Conservation (phyloP, 2,113 vertebrate species). For the Carollia perspicillata region DNA sequence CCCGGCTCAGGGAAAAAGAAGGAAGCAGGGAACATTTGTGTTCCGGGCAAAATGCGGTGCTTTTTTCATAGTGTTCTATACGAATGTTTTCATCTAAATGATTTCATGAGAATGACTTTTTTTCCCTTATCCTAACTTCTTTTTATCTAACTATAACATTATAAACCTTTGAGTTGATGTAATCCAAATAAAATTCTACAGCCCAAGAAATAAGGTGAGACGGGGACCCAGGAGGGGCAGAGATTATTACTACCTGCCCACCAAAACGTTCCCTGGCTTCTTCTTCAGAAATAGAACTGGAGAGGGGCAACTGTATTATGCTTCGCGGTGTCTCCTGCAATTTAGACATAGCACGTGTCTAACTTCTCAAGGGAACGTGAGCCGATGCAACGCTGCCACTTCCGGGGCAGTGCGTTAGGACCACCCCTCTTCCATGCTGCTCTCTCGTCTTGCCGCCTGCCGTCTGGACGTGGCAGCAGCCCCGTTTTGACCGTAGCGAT, state of each 20-base stretch:
- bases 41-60: neutral
- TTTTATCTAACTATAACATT: neutral
- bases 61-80: neutral
- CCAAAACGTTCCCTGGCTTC: neutral
- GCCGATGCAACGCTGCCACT: neutral
- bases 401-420: neutral
- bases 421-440: neutral
- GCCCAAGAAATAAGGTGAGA: neutral
- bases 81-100: slow-evolving; percentile 13
- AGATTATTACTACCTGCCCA: neutral
- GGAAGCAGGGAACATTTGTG: neutral
- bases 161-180: neutral
- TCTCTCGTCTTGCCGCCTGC: neutral
- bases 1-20: neutral
- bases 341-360: neutral
- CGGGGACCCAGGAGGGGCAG: neutral
- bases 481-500: neutral
- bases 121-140: neutral
- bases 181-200: neutral
- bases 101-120: slow-evolving; percentile 15
- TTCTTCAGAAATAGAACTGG: slow-evolving; percentile 2
- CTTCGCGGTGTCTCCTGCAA: neutral
- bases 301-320: neutral
- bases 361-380: neutral
- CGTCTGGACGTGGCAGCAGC: neutral